Evolutionary conservation across 2,888 invertebrate genomes (phyloP), one percentile per base, ranked within the genome.

Genomic region (Macrosiphum euphorbiae): DNA sequence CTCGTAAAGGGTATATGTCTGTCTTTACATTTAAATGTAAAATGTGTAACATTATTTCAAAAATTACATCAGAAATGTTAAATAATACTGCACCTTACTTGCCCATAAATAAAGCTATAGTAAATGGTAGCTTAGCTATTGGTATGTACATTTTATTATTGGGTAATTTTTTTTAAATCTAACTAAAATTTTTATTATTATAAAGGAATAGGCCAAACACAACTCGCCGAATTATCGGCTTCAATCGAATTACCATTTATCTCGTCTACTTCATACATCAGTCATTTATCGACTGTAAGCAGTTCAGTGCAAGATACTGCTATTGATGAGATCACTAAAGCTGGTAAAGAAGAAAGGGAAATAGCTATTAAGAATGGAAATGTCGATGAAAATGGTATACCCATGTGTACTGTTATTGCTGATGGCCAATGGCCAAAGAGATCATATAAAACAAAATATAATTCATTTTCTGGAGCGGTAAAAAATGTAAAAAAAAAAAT

Each of bases 341-440:
- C 89, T 61, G 89, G 58, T 1, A 47, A 89, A 11, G 58, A 89
- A 61, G 89, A 89, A 28, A 41, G 44, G 28, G 28, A 92, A 90
- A 35, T 95, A 91, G 95, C 95, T 28, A 92, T 55, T 47, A 95
- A 95, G 91, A 35, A 91, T 67, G 95, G 95, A 11, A 94, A 95
- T 84, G 94, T 95, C 10, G 95, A 95, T 90, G 86, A 67, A 35
- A 94, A 95, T 67, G 95, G 95, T 26, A 86, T 90, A 50, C 94
- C 95, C n/a, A 94, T n/a, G n/a, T n/a, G n/a, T n/a, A n/a, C n/a
- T n/a, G n/a, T n/a, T n/a, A n/a, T n/a, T n/a, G n/a, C n/a, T 94
- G 50, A 95, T 95, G 95, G 95, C 78, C 95, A 95, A 35, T 95
- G 95, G 95, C 94, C 94, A 44, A 88, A 88, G 11, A 88, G 55